Conservation (phyloP, 2,113 vertebrate genomes). For the Phaetusa simplex region DNA sequence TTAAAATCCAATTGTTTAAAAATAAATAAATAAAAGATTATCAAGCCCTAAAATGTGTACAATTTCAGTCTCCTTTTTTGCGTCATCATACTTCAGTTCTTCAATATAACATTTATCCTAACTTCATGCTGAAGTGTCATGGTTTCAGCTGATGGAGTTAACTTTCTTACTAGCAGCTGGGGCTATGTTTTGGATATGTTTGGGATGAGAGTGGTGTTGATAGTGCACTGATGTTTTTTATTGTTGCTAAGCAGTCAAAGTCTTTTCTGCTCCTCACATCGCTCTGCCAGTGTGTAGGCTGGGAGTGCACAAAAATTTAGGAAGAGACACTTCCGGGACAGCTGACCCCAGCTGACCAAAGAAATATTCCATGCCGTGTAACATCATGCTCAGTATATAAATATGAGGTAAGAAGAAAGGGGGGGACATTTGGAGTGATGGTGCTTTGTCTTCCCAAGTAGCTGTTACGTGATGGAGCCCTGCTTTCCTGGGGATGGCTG, state of each 20-base stretch:
- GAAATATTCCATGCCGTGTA: background rate
- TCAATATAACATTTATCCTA: background rate
- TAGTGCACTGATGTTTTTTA: background rate
- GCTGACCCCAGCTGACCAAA: background rate
- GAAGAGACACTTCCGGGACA: background rate
- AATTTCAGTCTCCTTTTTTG: background rate
- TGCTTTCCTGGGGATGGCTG: too few species aligned
- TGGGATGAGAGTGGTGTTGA: background rate
- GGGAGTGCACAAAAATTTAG: background rate
- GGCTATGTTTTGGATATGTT: background rate
- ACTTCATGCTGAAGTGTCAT: background rate
- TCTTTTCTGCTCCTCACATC: background rate
- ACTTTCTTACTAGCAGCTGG: background rate
- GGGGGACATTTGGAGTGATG: too few species aligned
- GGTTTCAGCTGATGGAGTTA: background rate
- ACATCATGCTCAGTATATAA: background rate
- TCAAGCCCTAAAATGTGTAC: background rate
- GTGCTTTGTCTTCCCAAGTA: too few species aligned
- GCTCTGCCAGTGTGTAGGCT: background rate
- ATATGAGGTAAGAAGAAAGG: background rate
- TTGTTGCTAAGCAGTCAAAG: background rate
- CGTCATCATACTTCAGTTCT: background rate
- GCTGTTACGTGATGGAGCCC: too few species aligned
- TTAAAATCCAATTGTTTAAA: background rate
- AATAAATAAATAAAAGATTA: background rate